Conservation (phyloP, 1,140 invertebrate species). For the Periplaneta americana region DNA sequence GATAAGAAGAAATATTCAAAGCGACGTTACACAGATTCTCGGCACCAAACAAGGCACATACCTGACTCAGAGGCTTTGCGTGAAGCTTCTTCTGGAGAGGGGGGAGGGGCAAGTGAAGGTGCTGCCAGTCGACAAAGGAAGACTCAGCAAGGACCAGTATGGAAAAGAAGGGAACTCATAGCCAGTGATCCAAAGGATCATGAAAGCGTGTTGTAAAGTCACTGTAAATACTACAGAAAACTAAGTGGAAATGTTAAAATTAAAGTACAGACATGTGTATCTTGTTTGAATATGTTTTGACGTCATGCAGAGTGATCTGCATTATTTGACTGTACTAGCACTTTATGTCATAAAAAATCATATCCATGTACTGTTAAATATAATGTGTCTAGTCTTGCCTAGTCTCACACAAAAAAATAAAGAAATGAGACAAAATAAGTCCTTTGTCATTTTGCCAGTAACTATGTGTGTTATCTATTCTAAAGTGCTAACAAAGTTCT, state of each 20-base stretch:
- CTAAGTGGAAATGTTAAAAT: background rate
- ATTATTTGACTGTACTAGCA: background rate
- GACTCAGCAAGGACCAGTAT: constrained; percentile 44
- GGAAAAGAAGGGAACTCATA: constrained; percentile 75
- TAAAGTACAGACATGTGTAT: background rate
- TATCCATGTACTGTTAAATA: background rate
- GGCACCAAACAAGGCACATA: constrained; percentile 54
- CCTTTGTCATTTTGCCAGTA: too few species aligned
- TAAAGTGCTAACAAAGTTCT: too few species aligned
- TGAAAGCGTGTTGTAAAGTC: background rate
- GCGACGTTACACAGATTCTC: constrained; percentile 53
- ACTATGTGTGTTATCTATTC: too few species aligned
- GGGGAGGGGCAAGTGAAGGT: constrained; percentile 24
- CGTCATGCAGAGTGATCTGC: background rate
- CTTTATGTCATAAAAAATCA: background rate
- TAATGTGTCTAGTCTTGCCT: background rate
- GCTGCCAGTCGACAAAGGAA: constrained; percentile 26
- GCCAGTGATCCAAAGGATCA: constrained; percentile 57
- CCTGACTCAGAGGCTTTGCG: constrained; percentile 46
- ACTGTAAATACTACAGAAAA: background rate
- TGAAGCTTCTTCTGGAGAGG: background rate
- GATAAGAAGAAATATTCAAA: constrained; percentile 57
- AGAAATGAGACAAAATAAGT: too few species aligned
- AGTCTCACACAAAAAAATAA: background rate
- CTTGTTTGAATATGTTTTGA: background rate